phyloP scores from a whole-genome alignment of 1,140 invertebrate genomes.

The Drosophila chauvacae region DNA sequence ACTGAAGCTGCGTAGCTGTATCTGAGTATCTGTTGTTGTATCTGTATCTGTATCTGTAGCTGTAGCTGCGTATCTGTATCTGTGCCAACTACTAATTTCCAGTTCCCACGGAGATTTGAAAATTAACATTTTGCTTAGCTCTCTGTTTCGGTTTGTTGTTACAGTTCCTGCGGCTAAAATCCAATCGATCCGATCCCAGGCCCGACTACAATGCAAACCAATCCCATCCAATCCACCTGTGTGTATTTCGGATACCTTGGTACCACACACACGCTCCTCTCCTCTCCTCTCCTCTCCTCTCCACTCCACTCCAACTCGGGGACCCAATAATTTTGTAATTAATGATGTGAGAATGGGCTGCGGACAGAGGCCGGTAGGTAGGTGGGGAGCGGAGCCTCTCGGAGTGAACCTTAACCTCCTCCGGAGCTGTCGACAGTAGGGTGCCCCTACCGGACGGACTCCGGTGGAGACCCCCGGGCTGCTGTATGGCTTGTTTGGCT shows the following conservation, averaged over 20 bases:
- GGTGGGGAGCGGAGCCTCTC: background rate
- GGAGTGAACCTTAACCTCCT: slow-evolving; percentile 40
- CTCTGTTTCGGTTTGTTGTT: slow-evolving; percentile 58
- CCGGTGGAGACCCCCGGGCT: slow-evolving; percentile 55
- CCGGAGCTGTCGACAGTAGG: slow-evolving; percentile 77
- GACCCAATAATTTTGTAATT: slow-evolving; percentile 80
- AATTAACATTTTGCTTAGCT: slow-evolving; percentile 75
- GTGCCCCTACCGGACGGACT: slow-evolving; percentile 44
- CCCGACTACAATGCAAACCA: slow-evolving; percentile 2
- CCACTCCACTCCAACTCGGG: slow-evolving; percentile 7
- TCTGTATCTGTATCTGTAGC: background rate
- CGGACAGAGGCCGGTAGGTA: slow-evolving; percentile 48
- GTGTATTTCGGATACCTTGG: slow-evolving; percentile 21
- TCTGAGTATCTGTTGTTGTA: slow-evolving; percentile 17
- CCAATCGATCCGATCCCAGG: slow-evolving; percentile 16
- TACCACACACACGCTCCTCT: slow-evolving; percentile 13
- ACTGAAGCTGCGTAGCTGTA: slow-evolving; percentile 25
- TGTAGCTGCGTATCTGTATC: slow-evolving; percentile 25
- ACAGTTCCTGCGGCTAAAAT: slow-evolving; percentile 75
- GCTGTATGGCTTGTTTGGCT: slow-evolving; percentile 60
- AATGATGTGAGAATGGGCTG: slow-evolving; percentile 80
- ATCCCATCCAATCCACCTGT: slow-evolving; percentile 59
- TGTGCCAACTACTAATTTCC: slow-evolving; percentile 74
- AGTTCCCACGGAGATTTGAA: slow-evolving; percentile 80
- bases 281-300: background rate